These are phyloP conservation scores for Lophius americanus DNA, from an alignment of 2,797 vertebrate species.

Conservation along the genomic window DNA sequence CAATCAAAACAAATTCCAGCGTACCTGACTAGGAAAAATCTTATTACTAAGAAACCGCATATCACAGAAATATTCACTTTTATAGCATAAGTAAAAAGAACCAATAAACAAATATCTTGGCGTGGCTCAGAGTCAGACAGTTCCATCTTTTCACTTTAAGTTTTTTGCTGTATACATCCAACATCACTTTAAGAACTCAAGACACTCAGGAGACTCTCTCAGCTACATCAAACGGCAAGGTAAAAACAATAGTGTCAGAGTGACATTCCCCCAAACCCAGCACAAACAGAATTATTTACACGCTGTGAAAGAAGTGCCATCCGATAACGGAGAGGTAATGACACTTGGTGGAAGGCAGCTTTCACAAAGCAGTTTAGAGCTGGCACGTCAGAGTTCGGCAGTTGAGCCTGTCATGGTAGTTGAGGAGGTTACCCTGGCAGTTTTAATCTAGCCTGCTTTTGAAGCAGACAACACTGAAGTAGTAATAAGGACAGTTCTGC, in stretches of 20 bases:
- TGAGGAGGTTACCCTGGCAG: conserved; percentile 77
- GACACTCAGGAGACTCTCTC: conserved; percentile 74
- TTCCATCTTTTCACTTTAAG: conserved; percentile 66
- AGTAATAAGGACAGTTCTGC: conserved; percentile 68
- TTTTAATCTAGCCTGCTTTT: conserved; percentile 77
- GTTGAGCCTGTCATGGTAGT: conserved; percentile 79
- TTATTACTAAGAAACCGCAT: conserved; percentile 52
- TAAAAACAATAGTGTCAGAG: conserved; percentile 80
- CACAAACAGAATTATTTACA: conserved; percentile 88
- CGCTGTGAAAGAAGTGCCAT: conserved; percentile 72
- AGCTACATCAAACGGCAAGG: conserved; percentile 81
- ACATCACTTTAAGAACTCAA: conserved; percentile 73
- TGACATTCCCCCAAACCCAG: conserved; percentile 78
- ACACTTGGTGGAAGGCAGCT: conserved; percentile 79
- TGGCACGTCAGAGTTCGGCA: conserved; percentile 73
- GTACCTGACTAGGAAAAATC: conserved; percentile 45
- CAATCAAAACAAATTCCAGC: conserved; percentile 42
- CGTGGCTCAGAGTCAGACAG: conserved; percentile 64
- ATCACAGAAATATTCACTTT: conserved; percentile 64
- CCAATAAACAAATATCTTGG: conserved; percentile 64
- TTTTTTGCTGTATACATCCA: conserved; percentile 67
- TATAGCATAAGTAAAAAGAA: conserved; percentile 44
- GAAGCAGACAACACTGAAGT: conserved; percentile 57
- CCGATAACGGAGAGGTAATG: conserved; percentile 79
- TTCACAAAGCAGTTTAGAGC: conserved; percentile 79